Evolutionary conservation across 2,797 vertebrate genomes (phyloP), one percentile per base, ranked within the genome.

Genomic region (Anisognathus igniventris): DNA sequence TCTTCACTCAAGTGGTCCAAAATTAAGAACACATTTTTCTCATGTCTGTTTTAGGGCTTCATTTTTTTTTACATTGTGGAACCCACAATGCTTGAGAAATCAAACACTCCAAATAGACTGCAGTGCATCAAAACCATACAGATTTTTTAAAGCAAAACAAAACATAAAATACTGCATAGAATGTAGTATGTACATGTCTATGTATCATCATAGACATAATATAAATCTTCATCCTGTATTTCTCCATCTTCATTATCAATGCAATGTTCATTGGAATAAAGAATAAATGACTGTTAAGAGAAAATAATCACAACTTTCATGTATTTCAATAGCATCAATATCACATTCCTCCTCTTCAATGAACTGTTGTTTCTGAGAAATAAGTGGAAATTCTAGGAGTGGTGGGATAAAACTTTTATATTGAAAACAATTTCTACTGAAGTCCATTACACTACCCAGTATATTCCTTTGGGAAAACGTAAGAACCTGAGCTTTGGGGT

Each of bases 401-500:
- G 86, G 40, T 56, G 31, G 16, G 23, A 72, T 53, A 35, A 60
- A 81, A 64, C 10, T 31, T 44, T 37, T 56, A 4, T 78, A 51
- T 14, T 56, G 31, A 81, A 71, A 84, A 67, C 3, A 5, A 6
- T 78, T 89, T 75, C 70, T 84, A 13, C 10, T 78, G 31, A 82
- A 78, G 58, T 64, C 11, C 19, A n/a, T 75, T 72, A 45, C 68
- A 60, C 7, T 81, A 31, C 13, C 2, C 10, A 27, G 67, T n/a
- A 68, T 57, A 48, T 72, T 78, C 31, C 8, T 64, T 50, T 66
- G 30, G 8, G 21, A 76, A 92, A 60, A 15, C 48, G 7, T 37
- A 74, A 71, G 35, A 78, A 75, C 4, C 4, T 17, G 18, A 53
- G 2, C 9, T 14, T 30, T n/a, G n/a, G 3, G 3, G 0, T 5